phyloP scores from a whole-genome alignment of 2,888 invertebrate genomes.

The Chalcosyrphus nemorum region DNA sequence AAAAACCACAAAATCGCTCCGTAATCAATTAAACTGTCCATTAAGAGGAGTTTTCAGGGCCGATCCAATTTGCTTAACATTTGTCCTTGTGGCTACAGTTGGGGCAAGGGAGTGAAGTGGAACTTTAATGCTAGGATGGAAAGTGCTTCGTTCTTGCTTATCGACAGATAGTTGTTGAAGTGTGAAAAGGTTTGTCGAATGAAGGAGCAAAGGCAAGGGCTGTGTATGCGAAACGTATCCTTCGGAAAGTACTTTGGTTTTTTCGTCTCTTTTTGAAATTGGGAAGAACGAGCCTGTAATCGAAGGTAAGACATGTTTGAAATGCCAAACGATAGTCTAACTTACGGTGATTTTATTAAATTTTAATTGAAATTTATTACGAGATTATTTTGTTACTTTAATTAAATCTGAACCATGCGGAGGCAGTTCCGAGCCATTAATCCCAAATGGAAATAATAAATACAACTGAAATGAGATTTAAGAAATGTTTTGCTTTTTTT shows the following conservation, averaged over 20 bases:
- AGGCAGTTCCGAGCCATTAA: not conserved
- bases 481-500: not conserved
- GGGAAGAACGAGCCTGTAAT: not conserved
- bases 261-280: not conserved
- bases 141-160: slow-evolving; percentile 11
- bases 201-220: not conserved
- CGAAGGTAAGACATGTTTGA: not conserved
- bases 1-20: slow-evolving; percentile 55
- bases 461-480: not conserved
- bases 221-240: not conserved
- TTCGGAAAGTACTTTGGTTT: not conserved
- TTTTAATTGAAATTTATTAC: slow-evolving; percentile 25
- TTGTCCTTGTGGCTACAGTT: slow-evolving; percentile 30
- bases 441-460: not conserved
- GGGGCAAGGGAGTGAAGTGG: not conserved
- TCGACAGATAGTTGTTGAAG: slow-evolving; percentile 26
- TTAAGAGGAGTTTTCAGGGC: slow-evolving; percentile 60
- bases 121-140: not conserved
- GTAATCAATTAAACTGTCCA: slow-evolving; percentile 72
- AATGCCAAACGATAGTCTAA: not conserved
- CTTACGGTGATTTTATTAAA: not conserved
- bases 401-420: not conserved
- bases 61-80: slow-evolving; percentile 68
- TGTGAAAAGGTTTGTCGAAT: not conserved
- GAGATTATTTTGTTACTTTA: not conserved